Percentiles rank a stretch among this genome's conserved stretches.
phyloP scores from a whole-genome alignment of 2,797 vertebrate genomes.

The Pachyuromys duprasi region DNA sequence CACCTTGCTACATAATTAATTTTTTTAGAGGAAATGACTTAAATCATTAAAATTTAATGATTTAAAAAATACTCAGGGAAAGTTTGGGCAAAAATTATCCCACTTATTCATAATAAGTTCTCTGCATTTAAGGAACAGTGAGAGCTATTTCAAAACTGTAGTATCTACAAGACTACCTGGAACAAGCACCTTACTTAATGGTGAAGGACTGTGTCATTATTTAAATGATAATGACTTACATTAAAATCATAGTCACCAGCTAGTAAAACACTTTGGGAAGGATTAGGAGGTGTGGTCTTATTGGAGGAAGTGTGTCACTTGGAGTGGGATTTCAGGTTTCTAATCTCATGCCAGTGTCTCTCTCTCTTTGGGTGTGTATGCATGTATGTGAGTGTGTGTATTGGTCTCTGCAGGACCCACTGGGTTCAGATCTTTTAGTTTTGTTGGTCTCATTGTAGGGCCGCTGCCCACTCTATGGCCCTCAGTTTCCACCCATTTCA shows the following conservation, averaged over 20 bases:
- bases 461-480: no score
- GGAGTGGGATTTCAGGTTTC: background rate
- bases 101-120: background rate
- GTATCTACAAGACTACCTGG: background rate
- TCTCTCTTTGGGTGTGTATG: background rate
- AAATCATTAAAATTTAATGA: background rate
- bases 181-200: background rate
- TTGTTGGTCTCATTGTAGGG: no score
- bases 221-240: background rate
- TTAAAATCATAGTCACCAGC: background rate
- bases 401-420: no score
- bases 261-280: background rate
- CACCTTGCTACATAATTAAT: background rate
- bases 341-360: background rate
- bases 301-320: background rate
- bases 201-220: background rate
- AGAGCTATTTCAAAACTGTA: background rate
- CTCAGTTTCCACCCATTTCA: no score
- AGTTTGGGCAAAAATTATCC: background rate
- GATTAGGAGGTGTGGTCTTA: background rate
- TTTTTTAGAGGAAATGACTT: no score
- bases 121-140: background rate
- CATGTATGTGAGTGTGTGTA: no score
- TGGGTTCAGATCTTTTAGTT: no score
- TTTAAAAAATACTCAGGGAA: background rate